Percentiles rank a stretch among this genome's conserved stretches.
Conservation (phyloP, 2,888 invertebrate genomes). For the Microplitis manilae region DNA sequence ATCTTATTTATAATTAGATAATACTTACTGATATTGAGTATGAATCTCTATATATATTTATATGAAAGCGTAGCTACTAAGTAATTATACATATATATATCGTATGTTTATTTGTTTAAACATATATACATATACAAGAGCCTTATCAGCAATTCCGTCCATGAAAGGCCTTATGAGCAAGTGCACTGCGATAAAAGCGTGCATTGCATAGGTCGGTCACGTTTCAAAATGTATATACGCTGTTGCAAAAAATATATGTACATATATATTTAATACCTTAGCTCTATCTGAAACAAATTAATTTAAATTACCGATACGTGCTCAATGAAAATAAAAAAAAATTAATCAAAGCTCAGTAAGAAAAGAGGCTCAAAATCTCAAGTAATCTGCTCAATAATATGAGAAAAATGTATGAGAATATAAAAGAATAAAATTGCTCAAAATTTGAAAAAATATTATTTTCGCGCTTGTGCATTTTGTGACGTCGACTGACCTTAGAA, state of each 20-base stretch:
- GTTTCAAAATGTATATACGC: constrained; percentile 41
- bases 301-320: background rate
- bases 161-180: constrained; percentile 67
- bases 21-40: background rate
- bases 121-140: constrained; percentile 39
- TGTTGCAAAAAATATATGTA: constrained; percentile 9
- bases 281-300: background rate
- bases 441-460: background rate
- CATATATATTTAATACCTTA: background rate
- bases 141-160: constrained; percentile 70
- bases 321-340: constrained; percentile 16
- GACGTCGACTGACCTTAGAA: constrained; percentile 47
- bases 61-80: background rate
- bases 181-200: constrained; percentile 45
- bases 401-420: background rate
- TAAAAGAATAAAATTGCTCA: constrained; percentile 18
- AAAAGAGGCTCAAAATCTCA: no score
- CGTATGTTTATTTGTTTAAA: constrained; percentile 34
- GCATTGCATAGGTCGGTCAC: constrained; percentile 63
- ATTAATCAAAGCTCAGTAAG: constrained; percentile 32
- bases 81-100: constrained; percentile 1
- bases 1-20: constrained; percentile 23
- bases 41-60: background rate
- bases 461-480: constrained; percentile 2
- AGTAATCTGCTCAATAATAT: no score